Evolutionary conservation across 2,888 invertebrate species (phyloP).

Genomic region (Elaeidobius kamerunicus): DNA sequence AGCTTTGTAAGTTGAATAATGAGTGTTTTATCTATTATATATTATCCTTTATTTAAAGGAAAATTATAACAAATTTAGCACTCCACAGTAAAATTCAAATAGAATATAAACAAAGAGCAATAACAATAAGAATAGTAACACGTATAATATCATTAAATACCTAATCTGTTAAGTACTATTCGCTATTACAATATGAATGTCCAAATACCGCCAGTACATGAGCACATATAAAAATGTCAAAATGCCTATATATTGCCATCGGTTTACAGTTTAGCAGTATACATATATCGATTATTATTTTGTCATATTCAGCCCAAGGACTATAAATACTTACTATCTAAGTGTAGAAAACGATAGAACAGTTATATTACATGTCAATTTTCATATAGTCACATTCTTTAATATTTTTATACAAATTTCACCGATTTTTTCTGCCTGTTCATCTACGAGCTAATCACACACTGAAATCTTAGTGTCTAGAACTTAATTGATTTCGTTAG

Average conservation of each 20-base stretch:
- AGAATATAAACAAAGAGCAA: conserved; percentile 49
- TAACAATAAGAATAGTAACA: conserved; percentile 49
- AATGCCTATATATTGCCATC: conserved; percentile 30
- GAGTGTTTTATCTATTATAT: background rate
- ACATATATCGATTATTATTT: conserved; percentile 11
- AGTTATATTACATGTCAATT: no score
- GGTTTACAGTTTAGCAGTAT: conserved; percentile 13
- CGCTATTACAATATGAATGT: conserved; percentile 32
- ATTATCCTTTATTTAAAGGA: background rate
- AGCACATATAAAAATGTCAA: conserved; percentile 40
- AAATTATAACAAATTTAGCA: conserved; percentile 7
- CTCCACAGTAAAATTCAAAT: conserved; percentile 44
- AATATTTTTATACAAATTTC: no score
- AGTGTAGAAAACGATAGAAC: background rate
- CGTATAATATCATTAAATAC: conserved; percentile 42
- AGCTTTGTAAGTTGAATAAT: no score
- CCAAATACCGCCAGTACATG: conserved; percentile 34
- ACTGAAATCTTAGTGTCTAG: no score
- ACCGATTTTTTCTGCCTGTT: no score
- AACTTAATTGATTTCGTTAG: no score
- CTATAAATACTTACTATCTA: conserved; percentile 11
- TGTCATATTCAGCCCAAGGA: conserved; percentile 14
- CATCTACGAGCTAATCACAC: no score
- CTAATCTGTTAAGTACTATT: conserved; percentile 14
- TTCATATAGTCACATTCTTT: no score